Conservation (phyloP, 2,113 vertebrate species). For the Theristicus caerulescens region DNA sequence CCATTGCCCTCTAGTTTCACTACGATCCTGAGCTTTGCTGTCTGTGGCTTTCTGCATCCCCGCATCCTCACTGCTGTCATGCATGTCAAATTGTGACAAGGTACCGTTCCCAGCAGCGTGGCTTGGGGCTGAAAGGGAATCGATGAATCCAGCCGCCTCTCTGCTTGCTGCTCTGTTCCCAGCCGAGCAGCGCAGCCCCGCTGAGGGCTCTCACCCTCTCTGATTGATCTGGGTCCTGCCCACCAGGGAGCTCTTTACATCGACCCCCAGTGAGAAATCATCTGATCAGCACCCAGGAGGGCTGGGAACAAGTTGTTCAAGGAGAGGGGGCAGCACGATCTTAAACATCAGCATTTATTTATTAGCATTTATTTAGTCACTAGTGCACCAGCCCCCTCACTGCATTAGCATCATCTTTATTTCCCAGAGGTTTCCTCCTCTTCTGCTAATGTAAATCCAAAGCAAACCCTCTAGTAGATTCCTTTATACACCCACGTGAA, state of each 20-base stretch:
- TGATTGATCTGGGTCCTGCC: neutral
- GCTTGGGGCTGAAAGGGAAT: neutral
- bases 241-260: neutral
- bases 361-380: slow-evolving; percentile 4
- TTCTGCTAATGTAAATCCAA: neutral
- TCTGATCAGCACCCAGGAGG: neutral
- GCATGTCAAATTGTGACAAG: neutral
- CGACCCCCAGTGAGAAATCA: neutral
- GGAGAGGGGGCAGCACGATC: neutral
- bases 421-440: slow-evolving; percentile 22
- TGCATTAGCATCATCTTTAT: slow-evolving; percentile 19
- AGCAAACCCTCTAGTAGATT: neutral
- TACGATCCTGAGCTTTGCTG: neutral
- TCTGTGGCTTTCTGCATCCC: neutral
- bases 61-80: neutral
- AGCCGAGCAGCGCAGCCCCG: neutral
- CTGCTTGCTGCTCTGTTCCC: neutral
- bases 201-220: neutral
- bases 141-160: neutral
- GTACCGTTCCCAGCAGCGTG: neutral
- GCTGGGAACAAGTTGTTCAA: neutral
- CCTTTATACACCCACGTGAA: neutral
- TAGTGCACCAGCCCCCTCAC: slow-evolving; percentile 24
- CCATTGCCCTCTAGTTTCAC: neutral
- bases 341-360: slow-evolving; percentile 28